Conservation (phyloP, 2,113 vertebrate genomes). For the Ptilorrhoa leucosticta region DNA sequence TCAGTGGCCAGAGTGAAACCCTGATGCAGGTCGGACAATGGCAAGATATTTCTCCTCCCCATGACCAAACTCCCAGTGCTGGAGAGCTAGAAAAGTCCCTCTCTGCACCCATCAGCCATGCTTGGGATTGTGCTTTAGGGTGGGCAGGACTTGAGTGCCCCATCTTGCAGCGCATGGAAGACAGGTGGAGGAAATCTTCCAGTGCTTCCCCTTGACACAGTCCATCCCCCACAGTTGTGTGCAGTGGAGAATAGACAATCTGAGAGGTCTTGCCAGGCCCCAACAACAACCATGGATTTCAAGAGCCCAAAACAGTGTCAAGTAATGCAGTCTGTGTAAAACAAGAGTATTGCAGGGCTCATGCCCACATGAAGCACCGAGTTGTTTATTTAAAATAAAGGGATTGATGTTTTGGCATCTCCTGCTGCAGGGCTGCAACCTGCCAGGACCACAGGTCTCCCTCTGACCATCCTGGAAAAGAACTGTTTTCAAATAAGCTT, state of each 20-base stretch:
- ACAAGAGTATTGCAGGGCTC: not conserved
- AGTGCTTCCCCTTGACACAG: not conserved
- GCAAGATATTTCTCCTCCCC: not conserved
- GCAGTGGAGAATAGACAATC: not conserved
- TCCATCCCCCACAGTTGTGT: not conserved
- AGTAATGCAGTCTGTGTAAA: not conserved
- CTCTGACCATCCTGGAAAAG: not conserved
- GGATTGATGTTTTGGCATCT: not conserved
- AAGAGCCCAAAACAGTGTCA: not conserved
- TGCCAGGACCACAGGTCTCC: not conserved
- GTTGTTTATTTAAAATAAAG: not conserved
- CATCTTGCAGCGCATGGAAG: accelerated
- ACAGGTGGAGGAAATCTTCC: not conserved
- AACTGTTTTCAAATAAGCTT: not conserved
- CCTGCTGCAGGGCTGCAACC: not conserved
- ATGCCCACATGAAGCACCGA: accelerated
- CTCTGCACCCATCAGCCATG: not conserved
- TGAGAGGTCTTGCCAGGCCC: not conserved
- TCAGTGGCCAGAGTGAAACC: not conserved
- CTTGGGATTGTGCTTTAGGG: not conserved
- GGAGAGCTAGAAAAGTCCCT: not conserved
- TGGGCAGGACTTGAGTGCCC: not conserved
- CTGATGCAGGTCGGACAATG: not conserved
- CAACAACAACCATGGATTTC: not conserved
- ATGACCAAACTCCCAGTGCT: not conserved